A percentile compares a stretch with the other conserved stretches of the same genome.
Evolutionary conservation across 2,113 vertebrate genomes (phyloP).

Genomic region (Lophotis ruficrista): DNA sequence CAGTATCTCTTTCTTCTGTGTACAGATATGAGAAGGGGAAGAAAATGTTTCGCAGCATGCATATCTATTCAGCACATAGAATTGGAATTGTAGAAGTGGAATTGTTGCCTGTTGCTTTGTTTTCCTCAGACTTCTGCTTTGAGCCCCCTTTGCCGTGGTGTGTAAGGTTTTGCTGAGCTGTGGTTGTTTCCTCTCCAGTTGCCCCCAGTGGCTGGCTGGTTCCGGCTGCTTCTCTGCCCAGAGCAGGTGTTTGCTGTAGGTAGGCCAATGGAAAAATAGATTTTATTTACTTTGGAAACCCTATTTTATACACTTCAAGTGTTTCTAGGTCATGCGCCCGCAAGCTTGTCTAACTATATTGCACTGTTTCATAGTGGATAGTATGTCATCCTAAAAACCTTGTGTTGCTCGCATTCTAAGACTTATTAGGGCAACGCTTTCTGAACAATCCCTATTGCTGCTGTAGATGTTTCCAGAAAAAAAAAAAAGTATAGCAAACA

Average conservation of each 20-base stretch:
- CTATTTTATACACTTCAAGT: not conserved
- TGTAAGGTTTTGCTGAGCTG: not conserved
- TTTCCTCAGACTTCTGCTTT: not conserved
- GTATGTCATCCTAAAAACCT: not conserved
- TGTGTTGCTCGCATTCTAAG: not conserved
- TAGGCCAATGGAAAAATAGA: not conserved
- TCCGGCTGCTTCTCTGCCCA: not conserved
- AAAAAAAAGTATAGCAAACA: not conserved
- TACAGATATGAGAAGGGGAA: rapidly evolving
- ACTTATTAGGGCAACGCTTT: not conserved
- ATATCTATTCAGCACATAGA: not conserved
- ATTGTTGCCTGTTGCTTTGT: not conserved
- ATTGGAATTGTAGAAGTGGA: not conserved
- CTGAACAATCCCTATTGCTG: not conserved
- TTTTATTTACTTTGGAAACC: not conserved
- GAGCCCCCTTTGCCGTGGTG: not conserved
- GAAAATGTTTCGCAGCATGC: not conserved
- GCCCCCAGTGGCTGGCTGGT: not conserved
- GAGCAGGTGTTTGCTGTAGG: not conserved
- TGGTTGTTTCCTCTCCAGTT: not conserved
- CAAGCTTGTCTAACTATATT: not conserved
- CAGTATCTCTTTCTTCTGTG: not conserved
- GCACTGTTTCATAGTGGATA: not conserved
- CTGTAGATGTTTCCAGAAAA: not conserved
- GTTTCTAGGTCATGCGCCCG: not conserved